phyloP scores from a whole-genome alignment of 2,888 invertebrate genomes.

The Amphipoea oculea region DNA sequence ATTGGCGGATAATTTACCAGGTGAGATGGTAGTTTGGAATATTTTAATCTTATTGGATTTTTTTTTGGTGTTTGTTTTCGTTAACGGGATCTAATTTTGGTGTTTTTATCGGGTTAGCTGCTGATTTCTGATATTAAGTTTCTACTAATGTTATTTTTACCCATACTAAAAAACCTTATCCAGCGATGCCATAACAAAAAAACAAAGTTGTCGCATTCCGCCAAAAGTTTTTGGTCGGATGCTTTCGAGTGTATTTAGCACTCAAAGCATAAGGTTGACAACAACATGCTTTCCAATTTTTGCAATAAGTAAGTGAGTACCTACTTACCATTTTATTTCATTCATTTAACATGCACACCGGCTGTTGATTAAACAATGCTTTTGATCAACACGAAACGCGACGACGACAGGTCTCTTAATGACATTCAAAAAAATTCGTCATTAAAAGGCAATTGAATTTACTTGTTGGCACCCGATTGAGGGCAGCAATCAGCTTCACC shows the following conservation, averaged over 20 bases:
- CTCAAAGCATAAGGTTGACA: no score
- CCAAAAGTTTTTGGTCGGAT: background rate
- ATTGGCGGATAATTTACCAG: slow-evolving; percentile 75
- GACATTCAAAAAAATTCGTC: slow-evolving; percentile 82
- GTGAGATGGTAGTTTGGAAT: slow-evolving; percentile 63
- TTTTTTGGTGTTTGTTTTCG: slow-evolving; percentile 44
- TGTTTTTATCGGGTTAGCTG: background rate
- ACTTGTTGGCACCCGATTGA: slow-evolving; percentile 76
- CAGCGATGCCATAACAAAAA: background rate
- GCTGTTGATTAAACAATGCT: slow-evolving; percentile 80
- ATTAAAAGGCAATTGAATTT: slow-evolving; percentile 85
- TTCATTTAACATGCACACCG: slow-evolving; percentile 21
- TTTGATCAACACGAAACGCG: slow-evolving; percentile 78
- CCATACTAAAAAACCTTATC: background rate
- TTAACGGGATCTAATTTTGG: background rate
- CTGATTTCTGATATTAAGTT: background rate
- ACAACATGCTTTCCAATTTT: background rate
- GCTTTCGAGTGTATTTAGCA: no score
- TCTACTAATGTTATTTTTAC: background rate
- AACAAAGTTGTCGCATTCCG: background rate
- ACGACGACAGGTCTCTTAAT: slow-evolving; percentile 70
- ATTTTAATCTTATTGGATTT: slow-evolving; percentile 60
- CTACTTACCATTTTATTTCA: background rate
- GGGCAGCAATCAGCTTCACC: slow-evolving; percentile 72
- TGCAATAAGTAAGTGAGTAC: background rate